Percentiles rank a stretch among this genome's conserved stretches.
These are phyloP conservation scores for Eupelmus urozonus DNA, from an alignment of 2,888 invertebrate species.

Conservation along the genomic window DNA sequence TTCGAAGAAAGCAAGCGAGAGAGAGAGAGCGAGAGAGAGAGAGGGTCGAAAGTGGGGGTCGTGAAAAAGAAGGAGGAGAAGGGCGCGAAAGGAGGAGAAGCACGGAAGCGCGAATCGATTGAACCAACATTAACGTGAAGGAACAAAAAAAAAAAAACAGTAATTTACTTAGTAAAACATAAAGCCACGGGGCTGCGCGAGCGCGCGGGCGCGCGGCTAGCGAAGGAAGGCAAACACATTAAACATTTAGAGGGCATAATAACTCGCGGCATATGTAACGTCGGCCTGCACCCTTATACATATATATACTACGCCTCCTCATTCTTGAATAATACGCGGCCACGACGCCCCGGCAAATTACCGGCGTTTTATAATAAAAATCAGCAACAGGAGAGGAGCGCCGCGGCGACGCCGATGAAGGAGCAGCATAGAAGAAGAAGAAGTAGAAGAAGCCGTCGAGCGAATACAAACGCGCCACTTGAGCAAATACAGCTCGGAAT, in stretches of 20 bases:
- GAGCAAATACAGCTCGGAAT: constrained; percentile 46
- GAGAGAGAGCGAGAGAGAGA: constrained; percentile 49
- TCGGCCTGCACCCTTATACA: constrained; percentile 72
- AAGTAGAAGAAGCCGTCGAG: constrained; percentile 25
- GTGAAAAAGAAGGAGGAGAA: constrained; percentile 53
- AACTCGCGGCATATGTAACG: constrained; percentile 76
- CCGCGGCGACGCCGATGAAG: neutral
- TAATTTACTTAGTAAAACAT: constrained; percentile 78
- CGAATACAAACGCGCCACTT: constrained; percentile 36
- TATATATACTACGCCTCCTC: constrained; percentile 69
- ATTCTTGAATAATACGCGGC: constrained; percentile 71
- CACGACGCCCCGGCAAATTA: constrained; percentile 13
- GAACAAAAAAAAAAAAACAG: constrained; percentile 71
- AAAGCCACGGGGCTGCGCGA: constrained; percentile 68
- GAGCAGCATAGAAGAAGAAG: neutral
- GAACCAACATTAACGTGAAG: constrained; percentile 74
- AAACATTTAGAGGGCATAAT: constrained; percentile 78
- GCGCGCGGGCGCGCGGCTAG: constrained; percentile 58
- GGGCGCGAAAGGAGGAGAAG: constrained; percentile 63
- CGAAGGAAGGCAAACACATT: constrained; percentile 78
- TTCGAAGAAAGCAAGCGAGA: constrained; percentile 50
- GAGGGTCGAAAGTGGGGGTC: constrained; percentile 52
- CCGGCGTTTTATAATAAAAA: constrained; percentile 39
- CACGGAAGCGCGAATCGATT: constrained; percentile 72
- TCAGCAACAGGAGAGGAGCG: neutral